Evolutionary conservation across 2,113 vertebrate genomes (phyloP).

Genomic region (Tichodroma muraria): DNA sequence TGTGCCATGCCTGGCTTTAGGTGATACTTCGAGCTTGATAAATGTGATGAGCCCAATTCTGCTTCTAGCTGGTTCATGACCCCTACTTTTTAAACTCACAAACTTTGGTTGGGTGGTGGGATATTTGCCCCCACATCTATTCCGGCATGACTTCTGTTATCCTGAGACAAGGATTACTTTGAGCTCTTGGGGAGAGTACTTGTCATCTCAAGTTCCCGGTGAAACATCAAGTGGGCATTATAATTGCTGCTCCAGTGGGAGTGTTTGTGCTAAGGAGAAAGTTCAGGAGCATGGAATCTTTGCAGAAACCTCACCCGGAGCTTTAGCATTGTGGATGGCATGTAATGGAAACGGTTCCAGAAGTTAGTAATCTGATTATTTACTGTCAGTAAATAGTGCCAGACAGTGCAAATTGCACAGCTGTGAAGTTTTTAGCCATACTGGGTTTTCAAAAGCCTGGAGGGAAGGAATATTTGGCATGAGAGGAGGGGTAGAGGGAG

Average conservation of each 20-base stretch:
- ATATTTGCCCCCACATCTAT: fast-evolving
- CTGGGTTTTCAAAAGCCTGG: background rate
- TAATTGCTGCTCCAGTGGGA: background rate
- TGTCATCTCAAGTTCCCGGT: background rate
- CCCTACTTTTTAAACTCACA: background rate
- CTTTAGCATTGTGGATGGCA: background rate
- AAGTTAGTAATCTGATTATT: background rate
- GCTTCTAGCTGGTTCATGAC: background rate
- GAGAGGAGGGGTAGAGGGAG: background rate
- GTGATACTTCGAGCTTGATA: background rate
- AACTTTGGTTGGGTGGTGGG: background rate
- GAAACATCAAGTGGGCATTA: background rate
- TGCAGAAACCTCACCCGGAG: background rate
- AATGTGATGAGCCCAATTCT: background rate
- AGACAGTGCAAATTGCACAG: background rate
- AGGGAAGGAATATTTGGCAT: background rate
- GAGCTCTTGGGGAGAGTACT: background rate
- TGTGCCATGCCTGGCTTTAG: background rate
- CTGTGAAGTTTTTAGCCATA: background rate
- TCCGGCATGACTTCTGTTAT: background rate
- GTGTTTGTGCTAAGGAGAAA: background rate
- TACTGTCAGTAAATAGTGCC: background rate
- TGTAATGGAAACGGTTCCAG: background rate
- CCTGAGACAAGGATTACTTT: background rate
- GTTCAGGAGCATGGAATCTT: background rate